A percentile compares a stretch with the other conserved stretches of the same genome.
Conservation (phyloP, 2,113 vertebrate genomes). For the Microcebus murinus region DNA sequence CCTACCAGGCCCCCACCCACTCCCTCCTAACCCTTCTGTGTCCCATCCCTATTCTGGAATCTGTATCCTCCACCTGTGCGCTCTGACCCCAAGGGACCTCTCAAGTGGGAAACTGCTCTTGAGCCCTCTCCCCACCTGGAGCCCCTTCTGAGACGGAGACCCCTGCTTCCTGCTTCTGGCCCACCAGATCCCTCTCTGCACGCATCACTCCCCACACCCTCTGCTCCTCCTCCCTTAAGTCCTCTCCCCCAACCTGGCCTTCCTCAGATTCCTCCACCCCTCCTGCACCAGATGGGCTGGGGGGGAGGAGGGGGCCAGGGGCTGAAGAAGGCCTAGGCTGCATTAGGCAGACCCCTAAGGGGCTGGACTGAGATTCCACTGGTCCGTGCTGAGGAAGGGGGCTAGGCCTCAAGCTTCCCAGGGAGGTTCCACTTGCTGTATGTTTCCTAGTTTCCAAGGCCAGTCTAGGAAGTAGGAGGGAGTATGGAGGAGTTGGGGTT, state of each 20-base stretch:
- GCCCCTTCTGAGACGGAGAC: neutral
- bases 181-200: neutral
- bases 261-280: neutral
- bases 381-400: neutral
- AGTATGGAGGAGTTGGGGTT: slow-evolving; percentile 40
- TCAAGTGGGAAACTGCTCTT: neutral
- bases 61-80: neutral
- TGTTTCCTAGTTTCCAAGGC: neutral
- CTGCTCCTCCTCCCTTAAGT: neutral
- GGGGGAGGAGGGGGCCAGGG: slow-evolving; percentile 91
- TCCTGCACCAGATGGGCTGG: slow-evolving; percentile 75
- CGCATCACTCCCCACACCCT: neutral
- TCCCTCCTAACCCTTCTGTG: neutral
- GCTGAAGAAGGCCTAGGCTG: slow-evolving; percentile 49
- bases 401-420: neutral
- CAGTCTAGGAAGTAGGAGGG: neutral
- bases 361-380: neutral
- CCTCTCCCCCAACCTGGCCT: neutral
- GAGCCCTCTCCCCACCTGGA: neutral
- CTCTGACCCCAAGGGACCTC: neutral
- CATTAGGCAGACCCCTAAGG: neutral
- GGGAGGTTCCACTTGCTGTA: neutral
- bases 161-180: neutral
- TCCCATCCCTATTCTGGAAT: neutral
- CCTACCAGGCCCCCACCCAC: neutral